Percentiles rank a stretch among this genome's conserved stretches.
phyloP scores from a whole-genome alignment of 2,113 vertebrate genomes.

The Australoheros scitulus region DNA sequence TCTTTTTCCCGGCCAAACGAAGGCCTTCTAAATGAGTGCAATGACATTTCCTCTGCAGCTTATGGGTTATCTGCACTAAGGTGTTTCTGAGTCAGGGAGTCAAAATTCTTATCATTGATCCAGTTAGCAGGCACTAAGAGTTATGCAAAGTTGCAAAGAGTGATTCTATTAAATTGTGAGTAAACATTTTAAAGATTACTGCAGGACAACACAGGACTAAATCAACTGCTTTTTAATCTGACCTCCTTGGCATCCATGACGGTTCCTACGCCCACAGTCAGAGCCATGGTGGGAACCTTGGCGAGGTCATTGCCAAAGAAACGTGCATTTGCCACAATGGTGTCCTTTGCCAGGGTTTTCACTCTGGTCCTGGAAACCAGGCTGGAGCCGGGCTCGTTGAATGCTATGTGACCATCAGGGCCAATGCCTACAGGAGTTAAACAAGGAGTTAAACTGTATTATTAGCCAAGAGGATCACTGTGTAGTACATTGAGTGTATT shows the following conservation, averaged over 20 bases:
- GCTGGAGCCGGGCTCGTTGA: slow-evolving; percentile 96
- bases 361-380: slow-evolving; percentile 93
- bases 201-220: background rate
- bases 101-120: too few relatives aligned
- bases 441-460: too few relatives aligned
- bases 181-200: background rate
- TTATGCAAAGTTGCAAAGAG: too few relatives aligned
- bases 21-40: too few relatives aligned
- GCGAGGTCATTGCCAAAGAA: slow-evolving; percentile 93
- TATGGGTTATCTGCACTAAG: too few relatives aligned
- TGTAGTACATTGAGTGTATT: too few relatives aligned
- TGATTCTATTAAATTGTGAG: too few relatives aligned
- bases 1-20: too few relatives aligned
- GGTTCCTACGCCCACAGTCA: slow-evolving; percentile 95
- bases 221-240: slow-evolving; percentile 33
- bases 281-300: slow-evolving; percentile 95
- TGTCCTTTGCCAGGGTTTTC: slow-evolving; percentile 96
- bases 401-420: slow-evolving; percentile 95
- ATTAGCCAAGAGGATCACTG: too few relatives aligned
- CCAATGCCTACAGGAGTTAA: slow-evolving; percentile 92
- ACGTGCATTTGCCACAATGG: slow-evolving; percentile 92
- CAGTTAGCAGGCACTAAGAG: too few relatives aligned
- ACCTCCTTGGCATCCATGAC: slow-evolving; percentile 98
- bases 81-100: too few relatives aligned
- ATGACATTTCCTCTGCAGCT: too few relatives aligned